These are phyloP conservation scores for Myotis lucifugus DNA, from an alignment of 2,113 vertebrate species.

Conservation along the genomic window DNA sequence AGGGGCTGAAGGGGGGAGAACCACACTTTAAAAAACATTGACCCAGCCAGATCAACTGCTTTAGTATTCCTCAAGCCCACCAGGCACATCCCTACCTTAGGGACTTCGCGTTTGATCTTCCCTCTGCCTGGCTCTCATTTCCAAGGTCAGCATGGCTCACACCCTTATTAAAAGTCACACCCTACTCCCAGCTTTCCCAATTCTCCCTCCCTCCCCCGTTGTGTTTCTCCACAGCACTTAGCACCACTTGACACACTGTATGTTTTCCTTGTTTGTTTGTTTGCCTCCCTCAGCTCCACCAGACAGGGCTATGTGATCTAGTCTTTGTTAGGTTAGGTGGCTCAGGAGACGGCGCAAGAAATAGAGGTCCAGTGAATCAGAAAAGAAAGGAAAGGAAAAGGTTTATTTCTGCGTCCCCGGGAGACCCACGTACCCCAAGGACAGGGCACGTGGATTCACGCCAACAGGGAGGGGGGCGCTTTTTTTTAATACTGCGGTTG, in stretches of 20 bases:
- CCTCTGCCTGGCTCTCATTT: neutral
- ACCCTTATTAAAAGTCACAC: constrained; percentile 16
- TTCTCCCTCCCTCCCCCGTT: neutral
- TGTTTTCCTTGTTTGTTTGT: neutral
- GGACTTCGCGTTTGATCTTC: neutral
- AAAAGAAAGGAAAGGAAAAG: too few relatives aligned
- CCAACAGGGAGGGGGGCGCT: too few relatives aligned
- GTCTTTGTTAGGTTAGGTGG: neutral
- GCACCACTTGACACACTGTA: neutral
- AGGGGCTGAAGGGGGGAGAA: neutral
- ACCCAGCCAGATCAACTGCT: neutral
- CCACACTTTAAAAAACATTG: neutral
- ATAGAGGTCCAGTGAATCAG: too few relatives aligned
- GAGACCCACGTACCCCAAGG: too few relatives aligned
- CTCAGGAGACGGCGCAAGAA: too few relatives aligned
- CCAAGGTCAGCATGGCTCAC: neutral
- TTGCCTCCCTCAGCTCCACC: neutral
- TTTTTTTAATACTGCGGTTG: too few relatives aligned
- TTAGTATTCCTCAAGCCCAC: neutral
- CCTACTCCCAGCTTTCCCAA: neutral
- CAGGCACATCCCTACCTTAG: neutral
- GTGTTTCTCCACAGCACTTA: neutral
- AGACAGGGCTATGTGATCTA: neutral
- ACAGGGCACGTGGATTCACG: too few relatives aligned
- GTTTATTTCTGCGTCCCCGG: too few relatives aligned